Conservation (phyloP, 2,888 invertebrate species). For the Acanthosoma haemorrhoidale region DNA sequence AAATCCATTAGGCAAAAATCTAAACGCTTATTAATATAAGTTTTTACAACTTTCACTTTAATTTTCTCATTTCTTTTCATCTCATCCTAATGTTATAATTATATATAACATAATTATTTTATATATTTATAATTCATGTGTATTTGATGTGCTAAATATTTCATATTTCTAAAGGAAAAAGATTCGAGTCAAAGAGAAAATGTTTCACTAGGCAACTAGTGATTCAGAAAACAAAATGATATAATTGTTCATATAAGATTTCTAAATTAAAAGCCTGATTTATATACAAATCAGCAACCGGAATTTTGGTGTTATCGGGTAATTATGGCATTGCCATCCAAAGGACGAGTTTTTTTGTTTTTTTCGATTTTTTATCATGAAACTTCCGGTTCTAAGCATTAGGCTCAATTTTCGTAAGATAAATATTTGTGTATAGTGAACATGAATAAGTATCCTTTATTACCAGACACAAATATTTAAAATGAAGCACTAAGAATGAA, state of each 20-base stretch:
- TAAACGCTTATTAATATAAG: conserved; percentile 13
- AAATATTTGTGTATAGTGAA: conserved; percentile 12
- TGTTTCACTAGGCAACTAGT: conserved; percentile 14
- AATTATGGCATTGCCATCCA: background rate
- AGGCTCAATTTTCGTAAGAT: background rate
- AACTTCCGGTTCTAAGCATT: background rate
- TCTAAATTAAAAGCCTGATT: conserved; percentile 6
- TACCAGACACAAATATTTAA: background rate
- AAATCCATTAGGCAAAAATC: conserved; percentile 28
- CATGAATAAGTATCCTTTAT: conserved; percentile 1
- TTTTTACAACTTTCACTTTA: conserved; percentile 18
- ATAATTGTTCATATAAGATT: background rate
- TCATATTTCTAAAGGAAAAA: conserved; percentile 9
- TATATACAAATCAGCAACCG: conserved; percentile 22
- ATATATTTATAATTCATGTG: conserved; percentile 11
- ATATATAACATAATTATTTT: conserved; percentile 20
- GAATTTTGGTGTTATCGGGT: conserved; percentile 23
- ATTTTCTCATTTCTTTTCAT: background rate
- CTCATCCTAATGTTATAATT: conserved; percentile 7
- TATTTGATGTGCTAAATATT: conserved; percentile 5
- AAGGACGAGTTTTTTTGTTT: background rate
- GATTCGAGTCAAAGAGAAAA: conserved; percentile 10
- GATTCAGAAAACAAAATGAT: conserved; percentile 4
- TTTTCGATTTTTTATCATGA: background rate
- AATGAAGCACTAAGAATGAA: background rate